phyloP scores from a whole-genome alignment of 2,113 vertebrate species.

The Gopherus flavomarginatus region DNA sequence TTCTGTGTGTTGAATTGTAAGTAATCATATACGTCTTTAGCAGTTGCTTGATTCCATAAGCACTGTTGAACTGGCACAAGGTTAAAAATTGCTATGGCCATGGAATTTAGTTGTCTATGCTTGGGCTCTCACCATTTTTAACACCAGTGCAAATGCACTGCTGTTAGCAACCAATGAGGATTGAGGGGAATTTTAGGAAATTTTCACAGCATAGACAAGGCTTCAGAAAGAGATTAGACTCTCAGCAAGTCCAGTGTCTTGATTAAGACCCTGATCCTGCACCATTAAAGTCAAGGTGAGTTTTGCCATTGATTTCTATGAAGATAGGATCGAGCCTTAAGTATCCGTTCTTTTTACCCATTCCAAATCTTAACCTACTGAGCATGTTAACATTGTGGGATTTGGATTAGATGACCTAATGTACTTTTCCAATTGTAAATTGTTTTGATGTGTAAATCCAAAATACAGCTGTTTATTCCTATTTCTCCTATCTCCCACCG shows the following conservation, averaged over 20 bases:
- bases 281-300: neutral
- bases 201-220: neutral
- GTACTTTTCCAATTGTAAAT: neutral
- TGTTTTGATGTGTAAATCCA: neutral
- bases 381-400: neutral
- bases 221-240: neutral
- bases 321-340: fast-evolving
- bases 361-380: neutral
- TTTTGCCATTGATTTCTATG: neutral
- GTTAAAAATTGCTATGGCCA: neutral
- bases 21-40: neutral
- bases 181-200: neutral
- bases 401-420: fast-evolving
- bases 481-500: fast-evolving
- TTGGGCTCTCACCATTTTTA: neutral
- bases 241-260: neutral
- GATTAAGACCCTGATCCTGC: neutral
- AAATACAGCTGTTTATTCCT: neutral
- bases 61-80: neutral
- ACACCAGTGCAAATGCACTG: fast-evolving
- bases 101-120: neutral
- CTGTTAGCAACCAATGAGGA: neutral
- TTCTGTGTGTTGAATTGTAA: neutral
- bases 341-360: neutral
- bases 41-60: neutral